Evolutionary conservation across 2,797 vertebrate genomes (phyloP).

Genomic region (Chiloscyllium punctatum): DNA sequence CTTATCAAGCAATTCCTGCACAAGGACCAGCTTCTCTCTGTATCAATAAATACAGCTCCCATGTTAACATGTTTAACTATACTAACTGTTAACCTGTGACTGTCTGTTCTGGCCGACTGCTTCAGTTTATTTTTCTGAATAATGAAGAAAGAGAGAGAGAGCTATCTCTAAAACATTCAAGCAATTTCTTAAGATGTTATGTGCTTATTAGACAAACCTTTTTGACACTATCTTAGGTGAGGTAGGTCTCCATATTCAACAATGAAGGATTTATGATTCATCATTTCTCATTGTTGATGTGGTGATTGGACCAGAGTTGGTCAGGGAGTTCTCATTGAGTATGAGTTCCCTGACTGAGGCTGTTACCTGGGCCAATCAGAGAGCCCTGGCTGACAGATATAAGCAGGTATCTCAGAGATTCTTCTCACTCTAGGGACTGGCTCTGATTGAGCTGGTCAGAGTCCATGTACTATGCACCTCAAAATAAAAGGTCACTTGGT

Average conservation of each 20-base stretch:
- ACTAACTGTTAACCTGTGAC: not conserved
- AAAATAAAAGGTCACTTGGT: no score
- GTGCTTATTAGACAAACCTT: not conserved
- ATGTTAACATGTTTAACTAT: not conserved
- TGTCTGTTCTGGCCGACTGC: not conserved
- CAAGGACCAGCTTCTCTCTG: not conserved
- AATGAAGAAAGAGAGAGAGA: not conserved
- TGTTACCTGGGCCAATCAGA: no score
- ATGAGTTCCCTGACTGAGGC: no score
- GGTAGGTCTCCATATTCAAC: not conserved
- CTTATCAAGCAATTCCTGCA: no score
- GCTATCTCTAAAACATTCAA: not conserved
- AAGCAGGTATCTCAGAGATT: no score
- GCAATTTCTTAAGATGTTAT: not conserved
- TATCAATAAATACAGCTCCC: no score
- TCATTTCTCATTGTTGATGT: not conserved
- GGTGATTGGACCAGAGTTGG: not conserved
- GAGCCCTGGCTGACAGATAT: no score
- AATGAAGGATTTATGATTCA: not conserved
- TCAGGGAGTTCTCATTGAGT: no score
- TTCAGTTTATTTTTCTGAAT: not conserved
- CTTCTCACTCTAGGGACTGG: no score
- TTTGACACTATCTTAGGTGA: not conserved
- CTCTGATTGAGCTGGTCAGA: no score
- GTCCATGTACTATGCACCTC: no score